Conservation (phyloP, 2,888 invertebrate genomes). For the Drosophila planitibia region DNA sequence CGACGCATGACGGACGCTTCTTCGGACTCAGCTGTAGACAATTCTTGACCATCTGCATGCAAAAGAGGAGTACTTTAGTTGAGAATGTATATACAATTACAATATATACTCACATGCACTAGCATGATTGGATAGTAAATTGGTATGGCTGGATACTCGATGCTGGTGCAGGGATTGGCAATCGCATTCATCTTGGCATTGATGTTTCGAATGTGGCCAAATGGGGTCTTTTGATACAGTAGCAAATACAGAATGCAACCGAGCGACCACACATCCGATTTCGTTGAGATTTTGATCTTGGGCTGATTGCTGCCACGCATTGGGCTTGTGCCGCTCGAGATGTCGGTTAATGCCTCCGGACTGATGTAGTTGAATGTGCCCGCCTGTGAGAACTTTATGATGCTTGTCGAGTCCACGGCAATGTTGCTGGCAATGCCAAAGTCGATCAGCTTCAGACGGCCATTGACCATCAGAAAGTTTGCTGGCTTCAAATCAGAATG, state of each 20-base stretch:
- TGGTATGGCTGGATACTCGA: constrained; percentile 89
- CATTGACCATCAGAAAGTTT: constrained; percentile 95
- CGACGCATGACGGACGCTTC: constrained; percentile 83
- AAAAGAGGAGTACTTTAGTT: background rate
- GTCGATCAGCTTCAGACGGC: constrained; percentile 96
- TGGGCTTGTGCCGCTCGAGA: constrained; percentile 86
- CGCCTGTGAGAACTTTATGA: constrained; percentile 92
- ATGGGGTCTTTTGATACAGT: constrained; percentile 96
- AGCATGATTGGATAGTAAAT: constrained; percentile 86
- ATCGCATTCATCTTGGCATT: constrained; percentile 92
- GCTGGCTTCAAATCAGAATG: constrained; percentile 99
- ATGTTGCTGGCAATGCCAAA: constrained; percentile 97
- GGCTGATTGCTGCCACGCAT: constrained; percentile 85
- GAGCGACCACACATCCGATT: constrained; percentile 98
- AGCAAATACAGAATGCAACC: constrained; percentile 98
- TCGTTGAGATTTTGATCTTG: constrained; percentile 91
- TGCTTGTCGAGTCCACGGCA: constrained; percentile 94
- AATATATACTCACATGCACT: constrained; percentile 79
- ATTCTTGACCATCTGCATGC: constrained; percentile 82
- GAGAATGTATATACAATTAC: background rate
- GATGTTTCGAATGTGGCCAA: constrained; percentile 91
- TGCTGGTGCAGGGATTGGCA: constrained; percentile 89
- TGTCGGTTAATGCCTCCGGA: constrained; percentile 94
- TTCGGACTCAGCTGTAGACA: constrained; percentile 85
- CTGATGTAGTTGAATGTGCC: constrained; percentile 98